phyloP scores from a whole-genome alignment of 2,113 vertebrate species.

The Aegithalos caudatus region DNA sequence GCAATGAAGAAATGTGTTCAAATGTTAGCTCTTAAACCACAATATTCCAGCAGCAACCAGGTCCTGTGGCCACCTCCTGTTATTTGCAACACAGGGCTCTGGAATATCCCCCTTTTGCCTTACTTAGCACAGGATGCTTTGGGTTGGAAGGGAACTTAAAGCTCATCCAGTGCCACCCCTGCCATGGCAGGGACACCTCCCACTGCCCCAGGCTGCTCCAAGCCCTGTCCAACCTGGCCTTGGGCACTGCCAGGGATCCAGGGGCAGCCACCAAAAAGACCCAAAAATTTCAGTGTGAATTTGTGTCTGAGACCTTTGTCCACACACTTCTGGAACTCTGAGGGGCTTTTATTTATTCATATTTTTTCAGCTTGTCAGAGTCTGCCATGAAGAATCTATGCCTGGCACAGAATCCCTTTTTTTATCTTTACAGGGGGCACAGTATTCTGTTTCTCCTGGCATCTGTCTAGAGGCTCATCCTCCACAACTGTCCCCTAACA shows the following conservation, averaged over 20 bases:
- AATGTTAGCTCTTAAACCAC: neutral
- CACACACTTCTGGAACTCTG: neutral
- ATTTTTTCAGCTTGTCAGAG: neutral
- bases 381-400: neutral
- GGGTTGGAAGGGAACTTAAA: neutral
- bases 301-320: neutral
- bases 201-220: neutral
- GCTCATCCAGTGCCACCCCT: neutral
- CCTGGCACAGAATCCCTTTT: neutral
- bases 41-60: neutral
- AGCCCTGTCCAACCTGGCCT: rapidly evolving
- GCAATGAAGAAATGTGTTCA: neutral
- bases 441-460: neutral
- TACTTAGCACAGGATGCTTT: neutral
- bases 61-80: neutral
- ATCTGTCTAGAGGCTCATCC: neutral
- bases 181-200: neutral
- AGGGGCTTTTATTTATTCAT: neutral
- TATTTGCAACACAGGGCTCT: neutral
- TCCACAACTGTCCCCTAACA: neutral
- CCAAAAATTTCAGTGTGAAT: neutral
- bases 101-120: neutral
- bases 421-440: neutral
- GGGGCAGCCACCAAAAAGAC: too few relatives aligned
- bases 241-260: neutral